Conservation (phyloP, 1,140 invertebrate species). For the Zeugodacus cucurbitae region DNA sequence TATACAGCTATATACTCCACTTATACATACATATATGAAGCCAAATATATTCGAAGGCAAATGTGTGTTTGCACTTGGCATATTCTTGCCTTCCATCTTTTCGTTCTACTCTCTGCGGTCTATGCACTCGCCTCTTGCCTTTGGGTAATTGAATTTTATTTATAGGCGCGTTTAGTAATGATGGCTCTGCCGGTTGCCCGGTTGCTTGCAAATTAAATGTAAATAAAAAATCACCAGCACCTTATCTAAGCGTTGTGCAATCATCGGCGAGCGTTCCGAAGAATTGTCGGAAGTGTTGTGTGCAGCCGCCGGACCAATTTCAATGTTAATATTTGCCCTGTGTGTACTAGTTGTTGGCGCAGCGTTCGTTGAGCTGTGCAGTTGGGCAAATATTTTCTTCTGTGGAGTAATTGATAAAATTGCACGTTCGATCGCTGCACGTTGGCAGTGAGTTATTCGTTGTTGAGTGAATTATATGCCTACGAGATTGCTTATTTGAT, state of each 20-base stretch:
- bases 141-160: slow-evolving; percentile 29
- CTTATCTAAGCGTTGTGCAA: slow-evolving; percentile 1
- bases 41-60: not conserved
- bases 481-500: too few species aligned
- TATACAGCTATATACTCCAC: not conserved
- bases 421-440: not conserved
- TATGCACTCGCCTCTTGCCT: not conserved
- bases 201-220: slow-evolving; percentile 20
- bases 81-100: not conserved
- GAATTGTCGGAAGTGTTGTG: not conserved
- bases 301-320: not conserved
- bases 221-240: slow-evolving; percentile 16
- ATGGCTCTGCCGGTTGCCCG: not conserved
- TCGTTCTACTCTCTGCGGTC: not conserved
- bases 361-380: not conserved
- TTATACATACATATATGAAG: not conserved
- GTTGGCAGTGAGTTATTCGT: too few species aligned
- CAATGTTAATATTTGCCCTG: not conserved
- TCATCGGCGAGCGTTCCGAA: not conserved
- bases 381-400: not conserved
- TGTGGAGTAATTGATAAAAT: not conserved
- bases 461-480: too few species aligned
- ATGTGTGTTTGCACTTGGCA: not conserved
- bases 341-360: not conserved
- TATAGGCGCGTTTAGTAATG: slow-evolving; percentile 15